Evolutionary conservation across 2,888 invertebrate species (phyloP).

Genomic region (Orchesellides sinensis): DNA sequence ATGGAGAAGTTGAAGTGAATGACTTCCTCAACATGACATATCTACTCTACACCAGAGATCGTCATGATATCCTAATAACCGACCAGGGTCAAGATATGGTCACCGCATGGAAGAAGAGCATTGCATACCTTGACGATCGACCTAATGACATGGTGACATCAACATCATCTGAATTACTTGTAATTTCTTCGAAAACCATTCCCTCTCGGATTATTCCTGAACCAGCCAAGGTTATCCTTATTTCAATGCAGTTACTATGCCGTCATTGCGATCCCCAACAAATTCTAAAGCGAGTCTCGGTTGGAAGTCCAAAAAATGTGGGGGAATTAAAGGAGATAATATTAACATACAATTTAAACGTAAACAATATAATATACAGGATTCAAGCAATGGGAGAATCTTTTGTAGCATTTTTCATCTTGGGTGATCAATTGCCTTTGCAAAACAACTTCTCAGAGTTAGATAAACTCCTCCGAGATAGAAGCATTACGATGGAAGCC

Average conservation of each 20-base stretch:
- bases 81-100: too few species aligned
- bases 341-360: not conserved
- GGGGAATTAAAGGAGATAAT: not conserved
- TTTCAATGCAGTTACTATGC: too few species aligned
- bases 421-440: not conserved
- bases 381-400: too few species aligned
- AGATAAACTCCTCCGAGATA: not conserved
- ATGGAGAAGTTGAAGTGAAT: not conserved
- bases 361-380: not conserved
- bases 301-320: not conserved
- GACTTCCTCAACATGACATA: not conserved
- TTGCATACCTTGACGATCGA: too few species aligned
- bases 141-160: too few species aligned
- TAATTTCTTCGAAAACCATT: too few species aligned
- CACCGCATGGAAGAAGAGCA: too few species aligned
- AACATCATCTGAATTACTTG: too few species aligned
- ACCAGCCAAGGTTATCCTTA: too few species aligned
- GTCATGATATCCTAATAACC: not conserved
- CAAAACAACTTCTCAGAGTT: not conserved
- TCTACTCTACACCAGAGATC: not conserved
- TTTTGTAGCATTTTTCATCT: too few species aligned
- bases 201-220: too few species aligned
- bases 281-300: not conserved
- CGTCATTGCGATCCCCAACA: not conserved
- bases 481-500: not conserved